Base-by-base conservation (phyloP, 2,113 vertebrate genomes). In the Irena cyanogastra region DNA sequence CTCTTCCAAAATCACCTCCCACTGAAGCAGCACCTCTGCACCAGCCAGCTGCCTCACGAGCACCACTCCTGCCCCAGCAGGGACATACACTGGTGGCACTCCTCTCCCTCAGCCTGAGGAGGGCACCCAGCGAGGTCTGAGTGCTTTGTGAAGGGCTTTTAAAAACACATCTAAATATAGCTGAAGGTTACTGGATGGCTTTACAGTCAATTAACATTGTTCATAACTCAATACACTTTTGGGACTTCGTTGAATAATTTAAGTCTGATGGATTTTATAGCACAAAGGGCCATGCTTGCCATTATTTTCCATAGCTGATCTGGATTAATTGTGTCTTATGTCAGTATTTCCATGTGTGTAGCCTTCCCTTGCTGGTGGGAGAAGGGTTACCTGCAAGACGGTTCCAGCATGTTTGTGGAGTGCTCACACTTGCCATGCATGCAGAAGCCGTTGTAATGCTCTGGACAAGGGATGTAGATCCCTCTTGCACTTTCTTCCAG, bases 351-450 rank as follows among this genome's bases (percentile, higher is more conserved):
- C 66, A 30, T 2, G 35, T 5, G 41, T 42, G 61, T 18, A 83
- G 90, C 59, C 26, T 47, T 83, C 61, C 28, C 27, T 68, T 53
- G 66, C 75, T 41, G 61, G 42, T 7, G 71, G 39, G 28, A 87
- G 41, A 92, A 92, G 54, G 27, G 42, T 97, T 99, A 99, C 99
- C 99, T 99, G 99, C 99, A 99, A 72, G 99, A 99, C 0, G 99
- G 99, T 96, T 99, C 98, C 95, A 98, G 98, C 98, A 98, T 98
- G 78, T 98, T 98, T 75, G 98, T 97, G 83, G 99, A 98, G 95
- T 99, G 99, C 96, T 99, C 99, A 76, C 99, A 99, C 96, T 99
- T 99, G 93, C 99, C 99, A 7, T 99, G 99, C 97, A 99, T 98
- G 92, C 99, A 99, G 98, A 99, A 99, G 96, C 99, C 99, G 42